Evolutionary conservation across 1,140 invertebrate species (phyloP).

Genomic region (Solenopsis fugax): DNA sequence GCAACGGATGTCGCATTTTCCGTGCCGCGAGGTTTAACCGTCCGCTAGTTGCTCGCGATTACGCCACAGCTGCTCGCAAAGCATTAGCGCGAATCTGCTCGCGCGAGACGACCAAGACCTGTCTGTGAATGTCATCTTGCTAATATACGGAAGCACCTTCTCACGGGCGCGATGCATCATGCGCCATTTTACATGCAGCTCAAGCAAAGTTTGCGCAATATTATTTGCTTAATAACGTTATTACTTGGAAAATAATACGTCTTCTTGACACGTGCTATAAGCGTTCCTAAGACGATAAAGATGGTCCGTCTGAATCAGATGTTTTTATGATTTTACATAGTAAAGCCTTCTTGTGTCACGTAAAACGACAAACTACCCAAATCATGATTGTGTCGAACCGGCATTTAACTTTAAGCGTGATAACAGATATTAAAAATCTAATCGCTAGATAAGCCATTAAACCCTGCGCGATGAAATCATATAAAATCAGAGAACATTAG

Average conservation of each 20-base stretch:
- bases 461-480: conserved; percentile 7
- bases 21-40: conserved; percentile 17
- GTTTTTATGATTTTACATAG: background rate
- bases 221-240: conserved; percentile 25
- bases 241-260: background rate
- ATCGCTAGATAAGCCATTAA: background rate
- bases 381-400: background rate
- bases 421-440: background rate
- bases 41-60: conserved; percentile 20
- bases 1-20: conserved; percentile 13
- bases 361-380: background rate
- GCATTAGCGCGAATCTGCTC: background rate
- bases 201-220: background rate
- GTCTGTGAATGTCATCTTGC: conserved; percentile 1
- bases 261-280: background rate
- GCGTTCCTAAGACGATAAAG: background rate
- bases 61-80: conserved; percentile 24
- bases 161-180: background rate
- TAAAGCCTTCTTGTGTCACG: background rate
- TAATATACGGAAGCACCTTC: conserved; percentile 22
- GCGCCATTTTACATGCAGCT: background rate
- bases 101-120: background rate
- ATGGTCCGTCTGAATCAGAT: background rate
- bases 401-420: background rate
- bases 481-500: background rate